A percentile compares a stretch with the other conserved stretches of the same genome.
phyloP scores from a whole-genome alignment of 2,888 invertebrate species.

The Apamea anceps region DNA sequence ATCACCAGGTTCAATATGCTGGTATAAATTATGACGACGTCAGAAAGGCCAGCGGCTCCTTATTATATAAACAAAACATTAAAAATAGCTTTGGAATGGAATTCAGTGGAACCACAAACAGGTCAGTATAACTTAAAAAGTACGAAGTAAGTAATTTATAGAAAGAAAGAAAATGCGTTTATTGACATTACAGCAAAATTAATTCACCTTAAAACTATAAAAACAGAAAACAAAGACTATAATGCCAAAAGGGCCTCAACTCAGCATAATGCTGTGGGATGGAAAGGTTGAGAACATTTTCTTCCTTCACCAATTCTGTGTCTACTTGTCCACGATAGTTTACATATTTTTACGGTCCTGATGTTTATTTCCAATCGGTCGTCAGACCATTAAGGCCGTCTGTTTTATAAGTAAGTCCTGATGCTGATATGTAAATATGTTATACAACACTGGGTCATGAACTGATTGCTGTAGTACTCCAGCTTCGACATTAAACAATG shows the following conservation, averaged over 20 bases:
- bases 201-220: too few relatives aligned
- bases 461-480: not conserved
- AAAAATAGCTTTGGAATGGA: slow-evolving; percentile 74
- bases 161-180: too few relatives aligned
- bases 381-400: not conserved
- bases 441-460: not conserved
- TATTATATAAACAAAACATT: slow-evolving; percentile 34
- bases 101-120: slow-evolving; percentile 78
- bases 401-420: not conserved
- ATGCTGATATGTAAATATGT: not conserved
- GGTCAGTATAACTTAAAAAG: slow-evolving; percentile 62
- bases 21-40: slow-evolving; percentile 71
- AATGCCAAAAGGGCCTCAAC: too few relatives aligned
- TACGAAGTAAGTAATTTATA: too few relatives aligned
- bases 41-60: slow-evolving; percentile 68
- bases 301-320: too few relatives aligned
- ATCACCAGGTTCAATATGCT: slow-evolving; percentile 74
- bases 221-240: too few relatives aligned
- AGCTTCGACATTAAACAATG: not conserved
- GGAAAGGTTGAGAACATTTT: too few relatives aligned
- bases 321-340: too few relatives aligned
- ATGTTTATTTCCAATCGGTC: not conserved
- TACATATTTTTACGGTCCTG: not conserved
- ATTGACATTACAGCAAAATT: too few relatives aligned
- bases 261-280: too few relatives aligned